phyloP scores from a whole-genome alignment of 1,140 invertebrate species.

The Drosophila truncata region DNA sequence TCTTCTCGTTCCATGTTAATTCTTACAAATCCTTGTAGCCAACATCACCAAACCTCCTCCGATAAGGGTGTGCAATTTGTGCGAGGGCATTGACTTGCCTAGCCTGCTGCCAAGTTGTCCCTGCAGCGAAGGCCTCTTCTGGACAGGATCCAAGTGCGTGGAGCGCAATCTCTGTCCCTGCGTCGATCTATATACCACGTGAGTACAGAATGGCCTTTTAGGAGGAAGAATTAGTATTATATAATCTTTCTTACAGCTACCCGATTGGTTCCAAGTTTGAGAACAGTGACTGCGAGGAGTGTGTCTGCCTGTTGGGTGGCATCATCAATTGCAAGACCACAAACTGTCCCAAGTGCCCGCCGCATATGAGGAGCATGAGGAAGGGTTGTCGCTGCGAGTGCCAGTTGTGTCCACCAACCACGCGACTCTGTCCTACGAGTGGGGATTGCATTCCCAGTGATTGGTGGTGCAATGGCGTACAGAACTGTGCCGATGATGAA shows the following conservation, averaged over 20 bases:
- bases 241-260: neutral
- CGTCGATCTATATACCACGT: slow-evolving; percentile 10
- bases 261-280: slow-evolving; percentile 17
- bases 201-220: neutral
- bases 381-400: slow-evolving; percentile 17
- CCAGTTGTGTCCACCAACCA: slow-evolving; percentile 20
- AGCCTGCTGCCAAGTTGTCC: neutral
- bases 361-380: neutral
- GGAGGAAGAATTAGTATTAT: too few species aligned
- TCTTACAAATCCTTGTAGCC: neutral
- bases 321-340: slow-evolving; percentile 12
- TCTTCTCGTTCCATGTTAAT: neutral
- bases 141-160: slow-evolving; percentile 16
- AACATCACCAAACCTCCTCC: slow-evolving; percentile 1
- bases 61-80: neutral
- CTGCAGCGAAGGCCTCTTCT: slow-evolving; percentile 2
- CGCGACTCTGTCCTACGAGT: slow-evolving; percentile 12
- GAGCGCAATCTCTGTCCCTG: slow-evolving; percentile 20
- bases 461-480: slow-evolving; percentile 17
- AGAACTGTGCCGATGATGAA: slow-evolving; percentile 19
- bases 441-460: slow-evolving; percentile 11
- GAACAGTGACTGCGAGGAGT: slow-evolving; percentile 17
- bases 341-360: slow-evolving; percentile 4
- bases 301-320: slow-evolving; percentile 14
- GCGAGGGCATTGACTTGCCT: slow-evolving; percentile 1